A percentile compares a stretch with the other conserved stretches of the same genome.
Conservation (phyloP, 2,113 vertebrate species). For the Columbina picui region DNA sequence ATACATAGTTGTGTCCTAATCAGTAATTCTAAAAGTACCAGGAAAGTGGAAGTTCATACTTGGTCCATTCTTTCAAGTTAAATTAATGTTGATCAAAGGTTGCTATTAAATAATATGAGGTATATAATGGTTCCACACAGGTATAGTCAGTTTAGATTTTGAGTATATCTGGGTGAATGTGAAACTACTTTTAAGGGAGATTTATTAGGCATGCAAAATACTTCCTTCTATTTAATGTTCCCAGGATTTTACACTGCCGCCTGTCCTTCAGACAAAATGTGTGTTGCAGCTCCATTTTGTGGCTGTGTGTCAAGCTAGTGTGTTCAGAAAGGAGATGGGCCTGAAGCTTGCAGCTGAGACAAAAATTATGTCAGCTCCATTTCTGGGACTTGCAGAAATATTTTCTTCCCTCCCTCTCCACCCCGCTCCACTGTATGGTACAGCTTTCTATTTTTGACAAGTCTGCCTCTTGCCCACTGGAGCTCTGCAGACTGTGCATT, state of each 20-base stretch:
- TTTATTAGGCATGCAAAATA: neutral
- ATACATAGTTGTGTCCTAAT: neutral
- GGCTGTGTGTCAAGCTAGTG: neutral
- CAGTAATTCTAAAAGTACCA: neutral
- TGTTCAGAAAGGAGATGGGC: neutral
- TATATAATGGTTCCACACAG: neutral
- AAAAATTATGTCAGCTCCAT: neutral
- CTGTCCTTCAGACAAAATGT: neutral
- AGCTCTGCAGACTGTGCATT: neutral
- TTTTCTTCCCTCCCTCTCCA: neutral
- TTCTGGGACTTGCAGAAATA: neutral
- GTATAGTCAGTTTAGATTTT: neutral
- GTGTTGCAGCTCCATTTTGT: neutral
- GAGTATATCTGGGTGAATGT: rapidly evolving
- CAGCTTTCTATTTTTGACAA: neutral
- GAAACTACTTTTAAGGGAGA: neutral
- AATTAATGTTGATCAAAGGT: neutral
- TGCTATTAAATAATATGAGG: rapidly evolving
- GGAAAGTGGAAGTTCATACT: neutral
- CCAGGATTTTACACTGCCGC: neutral
- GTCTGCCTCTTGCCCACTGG: neutral
- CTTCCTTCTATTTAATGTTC: neutral
- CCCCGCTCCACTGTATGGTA: neutral
- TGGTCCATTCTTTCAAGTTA: neutral
- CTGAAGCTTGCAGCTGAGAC: neutral